These are phyloP conservation scores for Yponomeuta plumbellus DNA, from an alignment of 2,888 invertebrate genomes.

Conservation along the genomic window DNA sequence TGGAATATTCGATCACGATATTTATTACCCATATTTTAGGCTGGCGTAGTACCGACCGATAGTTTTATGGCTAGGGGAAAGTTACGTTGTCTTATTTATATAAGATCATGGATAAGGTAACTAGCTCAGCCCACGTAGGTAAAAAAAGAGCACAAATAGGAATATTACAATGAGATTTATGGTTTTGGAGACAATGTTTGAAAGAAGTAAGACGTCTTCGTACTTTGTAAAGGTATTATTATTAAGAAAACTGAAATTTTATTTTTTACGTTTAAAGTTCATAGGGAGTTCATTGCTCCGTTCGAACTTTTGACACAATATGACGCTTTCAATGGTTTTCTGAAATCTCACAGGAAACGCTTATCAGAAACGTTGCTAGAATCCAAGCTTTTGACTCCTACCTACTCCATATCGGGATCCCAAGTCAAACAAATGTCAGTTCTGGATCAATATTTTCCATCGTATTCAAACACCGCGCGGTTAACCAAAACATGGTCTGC, in stretches of 20 bases:
- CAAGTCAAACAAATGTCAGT: background rate
- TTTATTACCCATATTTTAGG: background rate
- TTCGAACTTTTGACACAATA: no score
- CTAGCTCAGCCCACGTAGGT: background rate
- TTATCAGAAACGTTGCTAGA: constrained; percentile 19
- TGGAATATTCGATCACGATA: background rate
- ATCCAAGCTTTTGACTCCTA: no score
- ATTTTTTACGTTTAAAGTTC: no score
- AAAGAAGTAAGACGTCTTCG: no score
- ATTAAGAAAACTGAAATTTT: no score
- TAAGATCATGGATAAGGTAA: background rate
- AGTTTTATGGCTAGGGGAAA: background rate
- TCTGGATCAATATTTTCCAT: background rate
- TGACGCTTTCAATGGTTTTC: constrained; percentile 27
- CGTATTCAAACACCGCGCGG: background rate
- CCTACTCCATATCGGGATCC: background rate
- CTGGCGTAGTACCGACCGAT: background rate
- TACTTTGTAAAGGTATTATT: no score
- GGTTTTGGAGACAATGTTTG: background rate
- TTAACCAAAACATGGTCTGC: background rate
- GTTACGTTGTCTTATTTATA: background rate
- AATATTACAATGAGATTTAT: background rate
- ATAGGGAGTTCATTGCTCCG: no score
- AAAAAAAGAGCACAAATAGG: background rate
- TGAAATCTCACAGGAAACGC: constrained; percentile 31